These are phyloP conservation scores for Acropora tenuis DNA, from an alignment of 64 coral and sea anemone species.

Conservation along the genomic window DNA sequence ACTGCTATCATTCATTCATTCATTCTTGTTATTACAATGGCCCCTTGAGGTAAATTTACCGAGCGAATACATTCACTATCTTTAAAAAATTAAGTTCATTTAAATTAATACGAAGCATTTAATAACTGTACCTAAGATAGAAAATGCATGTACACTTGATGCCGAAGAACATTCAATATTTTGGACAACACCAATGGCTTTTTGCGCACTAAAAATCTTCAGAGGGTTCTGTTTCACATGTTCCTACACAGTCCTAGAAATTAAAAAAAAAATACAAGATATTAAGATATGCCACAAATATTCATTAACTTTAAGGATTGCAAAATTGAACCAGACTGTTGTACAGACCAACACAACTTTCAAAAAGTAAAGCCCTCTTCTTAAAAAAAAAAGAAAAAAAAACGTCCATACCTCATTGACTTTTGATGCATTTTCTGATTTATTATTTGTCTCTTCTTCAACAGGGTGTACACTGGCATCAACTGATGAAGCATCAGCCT, in stretches of 20 bases:
- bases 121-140: background rate
- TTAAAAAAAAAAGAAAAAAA: background rate
- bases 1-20: conserved; percentile 22
- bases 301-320: no score
- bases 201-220: background rate
- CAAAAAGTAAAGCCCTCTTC: no score
- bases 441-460: background rate
- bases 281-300: no score
- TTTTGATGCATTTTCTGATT: background rate
- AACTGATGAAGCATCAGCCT: background rate
- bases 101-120: background rate
- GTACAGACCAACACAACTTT: background rate
- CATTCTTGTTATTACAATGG: conserved; percentile 6
- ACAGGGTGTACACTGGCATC: no score
- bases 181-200: background rate
- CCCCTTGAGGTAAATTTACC: background rate
- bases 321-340: background rate
- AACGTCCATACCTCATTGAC: background rate
- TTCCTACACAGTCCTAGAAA: background rate
- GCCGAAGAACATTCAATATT: background rate
- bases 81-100: conserved; percentile 1
- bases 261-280: background rate
- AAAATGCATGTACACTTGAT: conserved; percentile 13
- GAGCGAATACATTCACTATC: background rate
- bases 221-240: background rate